Percentiles rank a stretch among this genome's conserved stretches.
Evolutionary conservation across 2,113 vertebrate genomes (phyloP).

Genomic region (Tragulus kanchil): DNA sequence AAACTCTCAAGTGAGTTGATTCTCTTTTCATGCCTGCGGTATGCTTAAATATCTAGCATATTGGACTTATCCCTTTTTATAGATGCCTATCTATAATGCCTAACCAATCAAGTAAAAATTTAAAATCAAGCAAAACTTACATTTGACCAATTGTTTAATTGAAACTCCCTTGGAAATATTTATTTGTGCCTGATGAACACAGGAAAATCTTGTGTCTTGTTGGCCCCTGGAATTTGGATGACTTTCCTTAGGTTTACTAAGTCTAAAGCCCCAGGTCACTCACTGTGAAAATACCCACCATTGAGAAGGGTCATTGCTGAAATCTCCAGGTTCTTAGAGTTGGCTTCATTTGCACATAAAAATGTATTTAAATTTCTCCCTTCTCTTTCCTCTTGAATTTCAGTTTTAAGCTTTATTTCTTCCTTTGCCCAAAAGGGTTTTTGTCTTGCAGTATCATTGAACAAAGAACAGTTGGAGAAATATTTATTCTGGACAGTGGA

Average conservation of each 20-base stretch:
- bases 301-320: neutral
- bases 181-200: neutral
- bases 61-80: neutral
- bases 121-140: neutral
- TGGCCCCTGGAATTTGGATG: neutral
- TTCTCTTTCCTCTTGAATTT: neutral
- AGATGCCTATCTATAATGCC: neutral
- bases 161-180: neutral
- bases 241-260: neutral
- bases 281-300: neutral
- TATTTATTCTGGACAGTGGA: neutral
- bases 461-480: neutral
- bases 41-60: neutral
- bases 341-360: neutral
- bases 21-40: neutral
- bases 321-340: neutral
- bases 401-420: neutral
- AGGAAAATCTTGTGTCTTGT: neutral
- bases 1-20: neutral
- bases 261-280: neutral
- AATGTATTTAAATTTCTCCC: neutral
- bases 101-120: neutral
- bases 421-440: neutral
- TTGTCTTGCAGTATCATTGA: neutral
- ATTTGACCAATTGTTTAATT: neutral